Evolutionary conservation across 53 echinoderm and acorn worm species (phyloP), one percentile per base, ranked within the genome.

Genomic region (Hippasteria phrygiana): DNA sequence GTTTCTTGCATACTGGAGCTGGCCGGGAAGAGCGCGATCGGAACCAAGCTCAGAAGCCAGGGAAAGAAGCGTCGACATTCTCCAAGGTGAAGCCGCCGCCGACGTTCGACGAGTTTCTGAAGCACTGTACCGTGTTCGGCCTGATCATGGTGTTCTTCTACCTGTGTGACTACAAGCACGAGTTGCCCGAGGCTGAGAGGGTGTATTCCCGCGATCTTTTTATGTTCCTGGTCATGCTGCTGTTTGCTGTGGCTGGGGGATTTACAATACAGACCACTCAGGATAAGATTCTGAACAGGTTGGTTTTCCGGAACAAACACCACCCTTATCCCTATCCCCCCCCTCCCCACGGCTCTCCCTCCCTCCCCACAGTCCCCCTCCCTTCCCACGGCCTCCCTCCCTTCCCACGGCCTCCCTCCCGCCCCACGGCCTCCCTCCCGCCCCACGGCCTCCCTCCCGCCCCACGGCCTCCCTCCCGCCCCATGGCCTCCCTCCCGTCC

Each of bases 271-370:
- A 89, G 70, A 77, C 75, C 1, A 93, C 91, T 9, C 87, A 89
- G 22, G 95, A 95, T 48, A 95, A 91, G 55, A 67, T 95, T 42
- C 48, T 95, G 6, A 92, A 91, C 91, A 95, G 95, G 95, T 95
- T 42, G 42, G 92, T 69, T 8, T 47, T 41, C 22, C 4, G 4
- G 31, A 41, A n/a, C 46, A 10, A 28, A 5, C 10, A 22, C 24
- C 47, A n/a, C n/a, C n/a, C n/a, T n/a, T n/a, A n/a, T n/a, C n/a
- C n/a, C n/a, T n/a, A n/a, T n/a, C n/a, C n/a, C n/a, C n/a, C n/a
- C n/a, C n/a, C n/a, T n/a, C n/a, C n/a, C n/a, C n/a, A n/a, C n/a
- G n/a, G n/a, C n/a, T n/a, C n/a, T n/a, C n/a, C n/a, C n/a, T n/a
- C n/a, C n/a, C n/a, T n/a, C n/a, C n/a, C n/a, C n/a, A n/a, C n/a